These are phyloP conservation scores for Apis cerana DNA, from an alignment of 1,140 invertebrate species.

Conservation along the genomic window DNA sequence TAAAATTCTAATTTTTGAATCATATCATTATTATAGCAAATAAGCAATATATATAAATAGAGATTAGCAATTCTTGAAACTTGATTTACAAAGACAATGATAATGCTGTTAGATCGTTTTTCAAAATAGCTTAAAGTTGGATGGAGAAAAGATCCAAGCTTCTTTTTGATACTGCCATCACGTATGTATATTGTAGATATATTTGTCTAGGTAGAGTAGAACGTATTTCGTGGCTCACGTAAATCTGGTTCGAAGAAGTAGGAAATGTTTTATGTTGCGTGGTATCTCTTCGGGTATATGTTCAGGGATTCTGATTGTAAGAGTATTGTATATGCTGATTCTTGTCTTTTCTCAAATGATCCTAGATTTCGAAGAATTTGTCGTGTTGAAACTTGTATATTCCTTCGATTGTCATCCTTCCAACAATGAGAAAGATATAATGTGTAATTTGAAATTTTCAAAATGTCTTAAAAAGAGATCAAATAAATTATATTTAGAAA, in stretches of 20 bases:
- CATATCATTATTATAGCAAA: no score
- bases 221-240: not conserved
- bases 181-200: not conserved
- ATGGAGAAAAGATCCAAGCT: not conserved
- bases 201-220: not conserved
- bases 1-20: no score
- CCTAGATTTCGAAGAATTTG: not conserved
- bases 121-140: not conserved
- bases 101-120: not conserved
- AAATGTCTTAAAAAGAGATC: no score
- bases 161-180: not conserved
- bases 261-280: conserved; percentile 5
- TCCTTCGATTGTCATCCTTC: not conserved
- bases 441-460: no score
- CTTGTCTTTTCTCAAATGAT: not conserved
- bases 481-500: no score
- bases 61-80: no score
- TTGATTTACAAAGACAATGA: no score
- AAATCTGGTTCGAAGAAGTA: not conserved
- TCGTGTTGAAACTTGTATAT: not conserved
- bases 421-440: not conserved
- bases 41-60: no score
- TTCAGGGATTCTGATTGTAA: not conserved
- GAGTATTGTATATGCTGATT: not conserved
- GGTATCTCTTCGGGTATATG: not conserved